Evolutionary conservation across 2,797 vertebrate species (phyloP).

Genomic region (Syncerus caffer): DNA sequence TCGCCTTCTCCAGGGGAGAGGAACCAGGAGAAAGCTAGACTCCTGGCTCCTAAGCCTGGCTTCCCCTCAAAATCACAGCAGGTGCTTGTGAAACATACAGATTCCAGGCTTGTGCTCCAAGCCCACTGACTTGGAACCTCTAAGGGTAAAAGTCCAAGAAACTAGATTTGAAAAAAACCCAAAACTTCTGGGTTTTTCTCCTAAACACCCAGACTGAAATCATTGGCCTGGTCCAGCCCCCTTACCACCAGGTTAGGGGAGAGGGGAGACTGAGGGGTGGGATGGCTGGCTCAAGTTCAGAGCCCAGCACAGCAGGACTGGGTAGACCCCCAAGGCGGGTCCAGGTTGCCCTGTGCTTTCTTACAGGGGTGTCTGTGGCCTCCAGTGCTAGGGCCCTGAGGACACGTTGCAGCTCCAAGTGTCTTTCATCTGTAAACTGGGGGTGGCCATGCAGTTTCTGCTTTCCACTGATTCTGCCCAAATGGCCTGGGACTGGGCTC

Average conservation of each 20-base stretch:
- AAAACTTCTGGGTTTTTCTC: neutral
- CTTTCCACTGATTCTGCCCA: neutral
- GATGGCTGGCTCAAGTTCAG: neutral
- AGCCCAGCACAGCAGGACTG: neutral
- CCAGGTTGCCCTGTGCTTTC: neutral
- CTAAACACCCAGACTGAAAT: neutral
- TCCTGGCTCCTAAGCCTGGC: no score
- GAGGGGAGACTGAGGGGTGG: neutral
- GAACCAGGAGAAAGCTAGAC: neutral
- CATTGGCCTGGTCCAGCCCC: rapidly evolving
- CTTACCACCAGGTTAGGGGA: neutral
- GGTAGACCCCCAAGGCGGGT: neutral
- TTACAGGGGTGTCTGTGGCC: neutral
- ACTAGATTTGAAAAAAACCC: neutral
- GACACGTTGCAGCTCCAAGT: neutral
- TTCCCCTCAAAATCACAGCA: neutral
- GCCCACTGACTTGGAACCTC: neutral
- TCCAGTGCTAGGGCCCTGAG: neutral
- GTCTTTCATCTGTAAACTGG: neutral
- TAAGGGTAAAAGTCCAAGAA: neutral
- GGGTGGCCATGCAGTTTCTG: neutral
- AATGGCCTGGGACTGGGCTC: neutral
- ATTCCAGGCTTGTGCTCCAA: neutral
- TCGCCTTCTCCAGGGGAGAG: neutral
- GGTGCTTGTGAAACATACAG: neutral